Percentiles rank a stretch among this genome's conserved stretches.
Evolutionary conservation across 2,888 invertebrate species (phyloP).

Genomic region (Meghimatium bilineatum): DNA sequence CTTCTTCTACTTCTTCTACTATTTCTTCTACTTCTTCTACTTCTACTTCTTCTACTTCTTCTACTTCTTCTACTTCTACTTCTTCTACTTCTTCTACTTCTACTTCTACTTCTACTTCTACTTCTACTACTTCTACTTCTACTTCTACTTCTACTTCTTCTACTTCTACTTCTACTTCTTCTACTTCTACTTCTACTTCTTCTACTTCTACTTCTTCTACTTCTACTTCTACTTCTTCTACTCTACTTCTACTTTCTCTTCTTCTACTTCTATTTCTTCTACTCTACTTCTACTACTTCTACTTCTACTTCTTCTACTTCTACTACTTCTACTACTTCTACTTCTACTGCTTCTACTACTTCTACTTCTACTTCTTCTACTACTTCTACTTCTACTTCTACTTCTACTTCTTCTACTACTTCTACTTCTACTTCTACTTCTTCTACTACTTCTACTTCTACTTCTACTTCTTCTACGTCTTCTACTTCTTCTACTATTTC

Average conservation of each 20-base stretch:
- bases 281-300: background rate
- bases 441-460: background rate
- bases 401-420: background rate
- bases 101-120: background rate
- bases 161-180: background rate
- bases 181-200: constrained; percentile 1
- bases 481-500: background rate
- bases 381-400: background rate
- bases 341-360: no score
- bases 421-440: background rate
- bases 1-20: background rate
- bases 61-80: background rate
- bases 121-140: background rate
- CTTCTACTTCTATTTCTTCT: background rate
- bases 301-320: background rate
- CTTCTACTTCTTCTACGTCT: background rate
- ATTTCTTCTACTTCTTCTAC: no score
- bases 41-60: background rate
- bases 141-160: background rate
- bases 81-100: background rate
- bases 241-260: background rate
- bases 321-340: background rate
- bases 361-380: background rate
- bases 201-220: background rate
- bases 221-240: background rate